Evolutionary conservation across 2,113 vertebrate genomes (phyloP).

Genomic region (Bos taurus): DNA sequence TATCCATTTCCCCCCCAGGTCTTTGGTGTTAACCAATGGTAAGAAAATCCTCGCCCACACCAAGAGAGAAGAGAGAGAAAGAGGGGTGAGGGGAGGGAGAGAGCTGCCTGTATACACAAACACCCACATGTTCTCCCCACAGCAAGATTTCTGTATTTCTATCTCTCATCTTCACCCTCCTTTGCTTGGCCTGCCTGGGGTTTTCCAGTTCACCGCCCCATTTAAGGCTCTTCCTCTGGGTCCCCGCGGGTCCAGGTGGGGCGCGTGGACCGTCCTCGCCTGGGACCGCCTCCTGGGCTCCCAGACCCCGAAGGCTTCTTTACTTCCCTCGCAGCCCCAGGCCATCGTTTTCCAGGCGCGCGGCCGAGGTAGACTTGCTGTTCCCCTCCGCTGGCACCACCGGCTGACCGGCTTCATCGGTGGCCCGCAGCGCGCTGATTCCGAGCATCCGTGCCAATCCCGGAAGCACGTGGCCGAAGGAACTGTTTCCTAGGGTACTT

Average conservation of each 20-base stretch:
- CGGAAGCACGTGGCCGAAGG: neutral
- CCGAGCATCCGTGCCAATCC: neutral
- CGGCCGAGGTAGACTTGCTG: neutral
- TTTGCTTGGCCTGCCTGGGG: neutral
- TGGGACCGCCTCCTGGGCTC: neutral
- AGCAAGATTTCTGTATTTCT: neutral
- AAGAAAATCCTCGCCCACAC: neutral
- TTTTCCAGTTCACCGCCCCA: neutral
- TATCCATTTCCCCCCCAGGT: neutral
- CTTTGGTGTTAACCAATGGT: neutral
- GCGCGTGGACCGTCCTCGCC: neutral
- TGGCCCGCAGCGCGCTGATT: neutral
- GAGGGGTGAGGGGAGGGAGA: neutral
- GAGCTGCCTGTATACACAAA: too few species aligned
- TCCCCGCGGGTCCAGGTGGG: neutral
- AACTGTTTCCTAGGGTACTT: neutral
- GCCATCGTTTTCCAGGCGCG: neutral
- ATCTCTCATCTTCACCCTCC: neutral
- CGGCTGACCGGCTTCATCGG: accelerated
- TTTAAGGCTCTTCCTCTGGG: too few species aligned
- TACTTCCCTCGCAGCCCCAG: neutral
- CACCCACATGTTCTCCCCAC: neutral
- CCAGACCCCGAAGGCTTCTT: neutral
- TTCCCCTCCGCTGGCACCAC: neutral
- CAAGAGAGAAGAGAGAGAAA: neutral